Evolutionary conservation across 2,888 invertebrate genomes (phyloP), one percentile per base, ranked within the genome.

Genomic region (Mongoloraphidia duomilia): DNA sequence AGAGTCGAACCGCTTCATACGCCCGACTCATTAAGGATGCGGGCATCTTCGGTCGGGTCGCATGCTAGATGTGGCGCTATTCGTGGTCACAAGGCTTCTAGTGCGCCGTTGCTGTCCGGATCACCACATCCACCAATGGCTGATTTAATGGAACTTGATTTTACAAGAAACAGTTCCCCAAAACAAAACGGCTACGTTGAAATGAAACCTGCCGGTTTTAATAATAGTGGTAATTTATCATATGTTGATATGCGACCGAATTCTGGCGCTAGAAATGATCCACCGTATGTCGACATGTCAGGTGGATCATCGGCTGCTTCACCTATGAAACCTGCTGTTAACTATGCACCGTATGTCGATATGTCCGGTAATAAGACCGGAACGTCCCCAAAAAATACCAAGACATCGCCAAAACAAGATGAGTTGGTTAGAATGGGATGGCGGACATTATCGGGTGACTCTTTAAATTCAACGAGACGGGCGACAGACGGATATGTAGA

Each of bases 131-230:
- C 65, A 62, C 53, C 64, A 2, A 79, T 80, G 76, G 81, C 82
- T 55, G 86, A 90, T 68, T 74, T 88, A 57, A 88, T 90, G 86
- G 86, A 87, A 69, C 75, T 90, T 55, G 84, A 84, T 62, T 84
- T 83, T 59, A 75, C 77, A 1, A 14, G 36, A 49, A 39, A 26
- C 12, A 26, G 41, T 13, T 34, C 37, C 1, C 34, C 34, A 6
- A 34, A 26, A 41, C 34, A 17, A 26, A 52, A 49, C 46, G 66
- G 67, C 41, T 70, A 70, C 59, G 63, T 70, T 36, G 67, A 70
- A 59, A 71, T 69, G 70, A 66, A 63, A 57, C 68, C 68, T 37
- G 64, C 64, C 14, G 53, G 57, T 13, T 52, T 50, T 47, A 50
- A 55, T 37, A 49, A 54, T 51, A 58, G 51, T 38, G 54, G 51